These are phyloP conservation scores for Metopolophium dirhodum DNA, from an alignment of 1,140 invertebrate genomes.

Conservation along the genomic window DNA sequence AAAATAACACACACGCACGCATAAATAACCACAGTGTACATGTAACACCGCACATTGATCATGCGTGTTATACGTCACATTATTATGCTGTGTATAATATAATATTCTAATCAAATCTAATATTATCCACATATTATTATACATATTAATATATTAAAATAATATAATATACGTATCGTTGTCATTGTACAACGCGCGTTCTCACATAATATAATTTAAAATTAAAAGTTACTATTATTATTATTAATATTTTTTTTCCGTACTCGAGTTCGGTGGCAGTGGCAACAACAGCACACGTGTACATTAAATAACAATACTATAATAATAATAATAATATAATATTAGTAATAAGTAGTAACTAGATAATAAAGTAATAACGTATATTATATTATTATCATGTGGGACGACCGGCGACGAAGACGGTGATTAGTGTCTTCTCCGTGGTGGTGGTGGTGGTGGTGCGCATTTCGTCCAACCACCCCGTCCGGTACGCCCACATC, in stretches of 20 bases:
- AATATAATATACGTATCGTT: background rate
- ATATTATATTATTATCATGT: background rate
- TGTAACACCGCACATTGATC: background rate
- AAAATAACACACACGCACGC: background rate
- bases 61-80: background rate
- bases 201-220: background rate
- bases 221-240: background rate
- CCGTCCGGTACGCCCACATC: background rate
- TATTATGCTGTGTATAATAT: background rate
- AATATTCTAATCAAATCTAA: slow-evolving; percentile 17
- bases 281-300: background rate
- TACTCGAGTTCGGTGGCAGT: background rate
- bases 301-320: background rate
- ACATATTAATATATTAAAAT: background rate
- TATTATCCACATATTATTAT: background rate
- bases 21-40: background rate
- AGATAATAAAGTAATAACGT: no score
- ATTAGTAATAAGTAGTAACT: no score
- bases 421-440: background rate
- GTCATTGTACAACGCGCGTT: background rate
- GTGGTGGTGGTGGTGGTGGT: background rate
- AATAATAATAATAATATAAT: no score
- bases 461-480: background rate
- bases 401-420: background rate
- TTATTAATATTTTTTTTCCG: background rate